Base-by-base conservation (phyloP, 1,140 invertebrate species). In the Ceratosolen solmsi region DNA sequence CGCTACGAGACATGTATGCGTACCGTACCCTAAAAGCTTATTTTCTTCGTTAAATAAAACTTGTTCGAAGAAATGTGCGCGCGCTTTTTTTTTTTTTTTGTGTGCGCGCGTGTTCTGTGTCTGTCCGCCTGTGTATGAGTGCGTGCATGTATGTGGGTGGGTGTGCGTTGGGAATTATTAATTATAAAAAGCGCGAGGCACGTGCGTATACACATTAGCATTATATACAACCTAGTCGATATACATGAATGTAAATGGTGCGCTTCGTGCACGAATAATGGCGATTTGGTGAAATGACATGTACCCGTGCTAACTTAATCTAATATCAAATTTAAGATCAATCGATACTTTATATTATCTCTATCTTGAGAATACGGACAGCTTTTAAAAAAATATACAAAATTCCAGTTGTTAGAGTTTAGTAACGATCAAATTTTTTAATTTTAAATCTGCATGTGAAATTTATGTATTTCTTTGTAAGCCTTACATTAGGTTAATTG, bases 181-280 rank as follows among this genome's bases (percentile, higher is more conserved):
- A 74, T 74, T 17, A 2, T 58, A 17, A 27, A 60, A 38, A 38
- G 22, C 7, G n/a, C 11, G 3, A 20, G 3, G 17, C 22, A 30
- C 2, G 30, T 22, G 51, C 22, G 33, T 46, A 17, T 68, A 65
- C 41, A 79, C 33, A 13, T 79, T 72, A 72, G 27, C 51, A 79
- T 79, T 72, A 41, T 41, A 74, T 60, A 60, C 46, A 68, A 81
- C 79, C 79, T 81, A 81, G 79, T 81, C 79, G 71, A 75, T 81
- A 38, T 74, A 27, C 27, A 51, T 71, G 63, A 17, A 77, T 65
- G 41, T n/a, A 38, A 51, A 71, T 20, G 33, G 20, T n/a, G 15
- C 17, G 7, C 3, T 73, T 33, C 27, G 33, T 33, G 17, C 25
- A 9, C 3, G 22, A 1, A 11, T 27, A 25, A 74, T 80, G 25